Evolutionary conservation across 2,113 vertebrate species (phyloP), one percentile per base, ranked within the genome.

Genomic region (Tyto alba): DNA sequence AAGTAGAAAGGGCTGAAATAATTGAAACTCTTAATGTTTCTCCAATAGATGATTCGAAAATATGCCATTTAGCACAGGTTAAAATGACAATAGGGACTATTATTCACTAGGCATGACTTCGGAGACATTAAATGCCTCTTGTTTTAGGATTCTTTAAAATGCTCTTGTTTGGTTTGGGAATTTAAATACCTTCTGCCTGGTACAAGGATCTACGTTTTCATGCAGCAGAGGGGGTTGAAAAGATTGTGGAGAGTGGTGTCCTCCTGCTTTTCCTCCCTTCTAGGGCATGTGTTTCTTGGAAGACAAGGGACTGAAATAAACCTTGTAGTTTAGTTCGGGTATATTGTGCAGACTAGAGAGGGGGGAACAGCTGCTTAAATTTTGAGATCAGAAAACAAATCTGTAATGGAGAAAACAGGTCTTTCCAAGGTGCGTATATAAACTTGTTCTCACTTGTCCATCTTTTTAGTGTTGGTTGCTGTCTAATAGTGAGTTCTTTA

Each of bases 31-130:
- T 56, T 89, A 72, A 82, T 87, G 47, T 91, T 92, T 95, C 80
- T 91, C 43, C 56, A 81, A n/a, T 64, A 94, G 66, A 62, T 96
- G 9, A 76, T 91, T 90, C 48, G 62, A 78, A 96, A 95, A 92
- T 64, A 64, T 2, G 20, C 69, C 34, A 55, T 81, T 75, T 90
- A 92, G 60, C n/a, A 25, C 76, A 75, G 40, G 64, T 90, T 92
- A 96, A 93, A 96, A 89, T 82, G 64, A 47, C 50, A 74, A 26
- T 29, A 78, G 64, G 73, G 25, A 68, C 40, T 88, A 7, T 82
- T 91, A 84, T 7, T 88, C 53, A 57, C 38, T 53, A 75, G 45
- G 67, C 90, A 23, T 78, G 40, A 87, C 64, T 94, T 96, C 64
- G 1, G 4, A 89, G 62, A 18, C 34, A 30, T 94, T 92, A 90